Conservation (phyloP, 1,140 invertebrate species). For the Tetragonula clypearis region DNA sequence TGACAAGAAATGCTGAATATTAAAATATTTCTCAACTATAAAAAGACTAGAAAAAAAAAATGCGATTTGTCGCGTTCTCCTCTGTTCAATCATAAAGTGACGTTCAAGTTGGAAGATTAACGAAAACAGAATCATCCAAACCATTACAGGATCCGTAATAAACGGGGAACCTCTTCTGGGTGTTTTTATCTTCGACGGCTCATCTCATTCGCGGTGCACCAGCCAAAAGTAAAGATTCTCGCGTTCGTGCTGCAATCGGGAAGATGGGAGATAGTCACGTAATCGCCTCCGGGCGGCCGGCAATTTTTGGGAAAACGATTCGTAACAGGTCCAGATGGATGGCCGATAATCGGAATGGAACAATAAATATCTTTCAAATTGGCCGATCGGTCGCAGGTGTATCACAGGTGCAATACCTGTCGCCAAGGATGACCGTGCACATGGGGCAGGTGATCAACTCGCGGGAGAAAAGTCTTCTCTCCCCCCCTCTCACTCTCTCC, state of each 20-base stretch:
- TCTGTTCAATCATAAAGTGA: too few species aligned
- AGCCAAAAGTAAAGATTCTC: neutral
- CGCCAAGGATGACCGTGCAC: conserved; percentile 54
- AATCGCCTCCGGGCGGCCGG: neutral
- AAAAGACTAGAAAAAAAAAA: too few species aligned
- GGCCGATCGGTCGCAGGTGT: conserved; percentile 58
- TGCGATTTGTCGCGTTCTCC: neutral
- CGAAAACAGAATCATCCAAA: neutral
- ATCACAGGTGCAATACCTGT: conserved; percentile 66
- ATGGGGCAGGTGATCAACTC: conserved; percentile 58
- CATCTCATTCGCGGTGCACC: too few species aligned
- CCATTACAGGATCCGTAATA: neutral
- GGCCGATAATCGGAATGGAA: conserved; percentile 44
- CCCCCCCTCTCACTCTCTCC: too few species aligned
- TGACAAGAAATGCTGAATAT: too few species aligned
- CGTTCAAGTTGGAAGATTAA: too few species aligned
- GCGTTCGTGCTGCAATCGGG: neutral
- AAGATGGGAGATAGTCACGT: conserved; percentile 4
- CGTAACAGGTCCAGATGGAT: conserved; percentile 45
- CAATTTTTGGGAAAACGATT: conserved; percentile 38
- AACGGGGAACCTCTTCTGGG: too few species aligned
- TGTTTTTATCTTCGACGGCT: neutral
- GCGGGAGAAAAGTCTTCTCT: conserved; percentile 19
- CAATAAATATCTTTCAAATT: conserved; percentile 63
- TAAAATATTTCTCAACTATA: too few species aligned